Evolutionary conservation across 2,888 invertebrate species (phyloP).

Genomic region (Microplitis manilae): DNA sequence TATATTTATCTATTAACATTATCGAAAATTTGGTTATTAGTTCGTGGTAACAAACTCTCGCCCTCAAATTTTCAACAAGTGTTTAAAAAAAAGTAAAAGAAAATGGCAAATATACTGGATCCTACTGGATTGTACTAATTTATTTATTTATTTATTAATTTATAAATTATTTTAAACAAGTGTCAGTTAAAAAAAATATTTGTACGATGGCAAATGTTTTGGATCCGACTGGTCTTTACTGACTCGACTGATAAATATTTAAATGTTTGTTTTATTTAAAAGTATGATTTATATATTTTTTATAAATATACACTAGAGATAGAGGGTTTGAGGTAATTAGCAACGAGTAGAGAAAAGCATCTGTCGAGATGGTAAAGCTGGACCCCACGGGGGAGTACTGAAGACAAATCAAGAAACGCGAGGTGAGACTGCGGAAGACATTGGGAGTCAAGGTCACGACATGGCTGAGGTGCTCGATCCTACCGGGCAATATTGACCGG

Average conservation of each 20-base stretch:
- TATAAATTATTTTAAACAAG: not conserved
- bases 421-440: constrained; percentile 47
- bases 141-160: constrained; percentile 1
- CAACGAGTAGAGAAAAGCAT: too few relatives aligned
- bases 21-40: not conserved
- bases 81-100: constrained; percentile 1
- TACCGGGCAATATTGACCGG: constrained; percentile 64
- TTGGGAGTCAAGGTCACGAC: constrained; percentile 58
- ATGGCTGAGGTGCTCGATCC: constrained; percentile 66
- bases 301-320: too few relatives aligned
- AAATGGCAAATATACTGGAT: constrained; percentile 37
- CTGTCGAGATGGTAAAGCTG: constrained; percentile 53
- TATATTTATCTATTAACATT: not conserved
- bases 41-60: not conserved
- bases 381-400: constrained; percentile 68
- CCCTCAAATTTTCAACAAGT: too few relatives aligned
- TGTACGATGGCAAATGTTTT: constrained; percentile 52
- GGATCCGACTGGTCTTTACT: constrained; percentile 62
- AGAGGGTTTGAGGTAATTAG: too few relatives aligned
- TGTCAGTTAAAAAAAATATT: not conserved
- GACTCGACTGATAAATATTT: constrained; percentile 30
- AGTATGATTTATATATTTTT: too few relatives aligned
- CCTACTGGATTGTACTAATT: constrained; percentile 42
- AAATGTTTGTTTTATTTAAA: too few relatives aligned
- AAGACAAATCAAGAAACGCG: constrained; percentile 46